Conservation (phyloP, 2,888 invertebrate species). For the Pseudococcus jackbeardsleyi region DNA sequence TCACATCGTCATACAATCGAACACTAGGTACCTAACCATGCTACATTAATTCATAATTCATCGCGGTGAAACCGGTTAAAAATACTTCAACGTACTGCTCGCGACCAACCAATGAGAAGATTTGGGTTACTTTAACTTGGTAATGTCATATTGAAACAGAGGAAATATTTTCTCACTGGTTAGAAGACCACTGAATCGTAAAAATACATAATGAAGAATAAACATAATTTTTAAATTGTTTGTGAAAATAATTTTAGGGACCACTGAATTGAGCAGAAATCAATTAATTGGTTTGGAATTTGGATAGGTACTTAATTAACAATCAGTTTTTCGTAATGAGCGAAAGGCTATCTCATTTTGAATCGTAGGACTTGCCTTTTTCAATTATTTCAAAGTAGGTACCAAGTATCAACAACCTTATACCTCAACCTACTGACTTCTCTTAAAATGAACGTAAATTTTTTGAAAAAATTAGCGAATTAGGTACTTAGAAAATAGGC, state of each 20-base stretch:
- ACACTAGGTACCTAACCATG: not conserved
- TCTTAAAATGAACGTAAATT: too few species aligned
- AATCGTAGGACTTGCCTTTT: too few species aligned
- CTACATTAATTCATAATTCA: not conserved
- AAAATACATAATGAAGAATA: not conserved
- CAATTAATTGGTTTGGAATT: slow-evolving; percentile 11
- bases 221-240: not conserved
- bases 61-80: slow-evolving; percentile 43
- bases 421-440: too few species aligned
- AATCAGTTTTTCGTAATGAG: not conserved
- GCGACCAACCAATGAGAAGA: not conserved
- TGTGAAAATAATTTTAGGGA: not conserved
- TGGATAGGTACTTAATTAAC: not conserved
- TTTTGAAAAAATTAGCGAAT: too few species aligned
- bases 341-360: not conserved
- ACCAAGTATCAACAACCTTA: too few species aligned
- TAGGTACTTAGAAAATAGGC: too few species aligned
- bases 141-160: not conserved
- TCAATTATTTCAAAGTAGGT: too few species aligned
- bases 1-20: not conserved
- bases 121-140: not conserved
- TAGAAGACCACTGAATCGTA: not conserved
- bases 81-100: not conserved
- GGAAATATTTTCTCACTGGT: not conserved
- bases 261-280: not conserved